Conservation (phyloP, 1,140 invertebrate species). For the Hylaeus anthracinus region DNA sequence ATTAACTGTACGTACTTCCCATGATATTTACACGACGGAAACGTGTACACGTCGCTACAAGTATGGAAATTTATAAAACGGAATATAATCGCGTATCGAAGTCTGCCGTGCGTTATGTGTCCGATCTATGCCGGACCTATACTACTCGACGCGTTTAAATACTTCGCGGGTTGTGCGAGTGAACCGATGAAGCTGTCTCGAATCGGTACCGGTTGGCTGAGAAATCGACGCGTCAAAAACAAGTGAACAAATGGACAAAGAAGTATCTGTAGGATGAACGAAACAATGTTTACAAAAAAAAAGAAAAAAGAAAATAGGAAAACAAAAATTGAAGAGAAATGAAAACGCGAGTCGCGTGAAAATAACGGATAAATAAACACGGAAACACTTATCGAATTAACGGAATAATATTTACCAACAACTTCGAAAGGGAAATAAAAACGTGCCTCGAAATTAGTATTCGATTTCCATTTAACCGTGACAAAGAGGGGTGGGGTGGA, state of each 20-base stretch:
- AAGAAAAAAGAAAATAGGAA: no score
- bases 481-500: constrained; percentile 25
- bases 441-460: not conserved
- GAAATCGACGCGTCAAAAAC: not conserved
- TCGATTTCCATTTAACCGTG: not conserved
- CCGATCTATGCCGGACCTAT: not conserved
- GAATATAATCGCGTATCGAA: not conserved
- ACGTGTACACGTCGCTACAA: no score
- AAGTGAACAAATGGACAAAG: no score
- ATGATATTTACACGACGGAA: not conserved
- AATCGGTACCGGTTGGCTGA: not conserved
- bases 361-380: no score
- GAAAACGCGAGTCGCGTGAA: no score
- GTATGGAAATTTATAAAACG: not conserved
- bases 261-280: no score
- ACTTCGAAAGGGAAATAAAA: not conserved
- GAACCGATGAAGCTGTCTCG: no score
- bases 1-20: not conserved
- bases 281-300: no score
- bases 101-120: not conserved
- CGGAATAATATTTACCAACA: not conserved
- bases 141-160: not conserved
- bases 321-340: no score
- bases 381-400: no score
- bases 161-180: not conserved